Percentiles rank a stretch among this genome's conserved stretches.
Evolutionary conservation across 2,888 invertebrate genomes (phyloP).

Genomic region (Brachylomia viminalis): DNA sequence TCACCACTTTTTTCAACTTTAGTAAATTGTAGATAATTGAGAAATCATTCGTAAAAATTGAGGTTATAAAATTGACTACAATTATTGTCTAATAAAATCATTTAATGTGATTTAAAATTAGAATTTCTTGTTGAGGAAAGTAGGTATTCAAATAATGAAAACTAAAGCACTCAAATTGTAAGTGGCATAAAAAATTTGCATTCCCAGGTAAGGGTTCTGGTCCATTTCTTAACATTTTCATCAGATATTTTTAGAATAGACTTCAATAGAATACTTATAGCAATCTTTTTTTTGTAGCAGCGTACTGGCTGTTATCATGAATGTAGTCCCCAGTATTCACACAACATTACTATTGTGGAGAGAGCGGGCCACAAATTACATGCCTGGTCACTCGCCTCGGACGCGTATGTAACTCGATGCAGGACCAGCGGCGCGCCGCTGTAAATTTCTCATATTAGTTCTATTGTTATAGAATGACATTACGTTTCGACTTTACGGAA

Average conservation of each 20-base stretch:
- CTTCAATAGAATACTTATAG: neutral
- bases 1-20: neutral
- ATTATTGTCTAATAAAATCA: neutral
- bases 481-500: conserved; percentile 14
- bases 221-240: neutral
- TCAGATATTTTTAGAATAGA: neutral
- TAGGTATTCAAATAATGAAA: neutral
- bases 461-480: conserved; percentile 49
- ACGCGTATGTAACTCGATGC: conserved; percentile 16
- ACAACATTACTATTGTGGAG: conserved; percentile 45
- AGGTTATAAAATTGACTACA: neutral
- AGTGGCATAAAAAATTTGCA: neutral
- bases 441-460: conserved; percentile 51
- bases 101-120: neutral
- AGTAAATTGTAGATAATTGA: neutral
- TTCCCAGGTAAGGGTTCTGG: neutral
- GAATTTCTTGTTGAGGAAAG: neutral
- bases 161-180: neutral
- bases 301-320: conserved; percentile 9
- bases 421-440: conserved; percentile 17
- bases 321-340: conserved; percentile 29
- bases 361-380: conserved; percentile 54
- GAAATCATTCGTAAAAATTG: neutral
- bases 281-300: neutral
- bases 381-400: conserved; percentile 25